Base-by-base conservation (phyloP, 2,113 vertebrate species). In the Herpetotheres cachinnans region DNA sequence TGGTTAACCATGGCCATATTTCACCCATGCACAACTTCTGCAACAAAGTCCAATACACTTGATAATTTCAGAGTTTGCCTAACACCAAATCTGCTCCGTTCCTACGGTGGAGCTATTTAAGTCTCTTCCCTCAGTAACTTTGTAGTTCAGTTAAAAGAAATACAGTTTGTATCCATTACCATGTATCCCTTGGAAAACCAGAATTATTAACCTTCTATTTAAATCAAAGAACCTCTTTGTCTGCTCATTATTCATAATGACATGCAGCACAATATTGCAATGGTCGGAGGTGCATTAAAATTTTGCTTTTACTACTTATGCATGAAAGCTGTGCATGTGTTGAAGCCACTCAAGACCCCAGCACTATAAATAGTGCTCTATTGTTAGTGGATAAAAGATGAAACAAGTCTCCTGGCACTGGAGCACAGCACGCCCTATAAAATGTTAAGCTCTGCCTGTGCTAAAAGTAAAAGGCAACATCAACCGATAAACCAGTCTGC, bases 321-420 rank as follows among this genome's bases (percentile, higher is more conserved):
- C 26, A 26, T 44, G n/a, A 84, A 86, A 82, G 36, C 42, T 49
- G 9, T 78, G 47, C 97, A 94, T 58, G 18, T 95, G 96, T 93
- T 76, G 86, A 95, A 96, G 96, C 90, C 95, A 90, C 81, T 96
- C 94, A 30, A 87, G 46, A 74, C 78, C 29, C 36, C 67, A 36
- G 30, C 14, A 9, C 98, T 98, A 98, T 97, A 98, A 98, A 98
- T 98, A 98, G 98, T 65, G 49, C 18, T 86, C 93, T 92, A 96
- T 97, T 98, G 97, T 98, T 96, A 96, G 97, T 6, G 63, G 77
- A 91, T 72, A 95, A 95, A 96, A 97, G 95, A 95, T 52, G 80
- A 78, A 96, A 79, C 46, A 76, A 78, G 72, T 65, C 82, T 58
- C 42, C 59, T 12, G 38, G 55, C 82, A 65, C 30, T 89, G 86